A percentile compares a stretch with the other conserved stretches of the same genome.
These are phyloP conservation scores for Omphaloscelis lunosa DNA, from an alignment of 2,888 invertebrate species.

Conservation along the genomic window DNA sequence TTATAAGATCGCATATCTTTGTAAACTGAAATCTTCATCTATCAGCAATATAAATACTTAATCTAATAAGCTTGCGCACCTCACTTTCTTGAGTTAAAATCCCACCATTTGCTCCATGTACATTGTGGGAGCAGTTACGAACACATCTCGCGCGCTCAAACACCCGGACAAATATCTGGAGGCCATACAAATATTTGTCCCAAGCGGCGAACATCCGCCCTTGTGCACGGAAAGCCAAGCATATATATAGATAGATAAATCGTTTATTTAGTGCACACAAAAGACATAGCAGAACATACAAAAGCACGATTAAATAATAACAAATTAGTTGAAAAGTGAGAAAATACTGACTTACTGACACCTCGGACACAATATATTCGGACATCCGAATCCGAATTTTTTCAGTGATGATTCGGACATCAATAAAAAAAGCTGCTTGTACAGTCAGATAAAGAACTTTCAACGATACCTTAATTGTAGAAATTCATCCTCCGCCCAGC, in stretches of 20 bases:
- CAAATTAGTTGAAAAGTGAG: too few relatives aligned
- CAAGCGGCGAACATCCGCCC: background rate
- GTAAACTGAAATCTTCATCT: background rate
- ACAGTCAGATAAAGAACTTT: too few relatives aligned
- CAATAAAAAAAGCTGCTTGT: too few relatives aligned
- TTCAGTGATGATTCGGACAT: too few relatives aligned
- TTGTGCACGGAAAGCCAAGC: background rate
- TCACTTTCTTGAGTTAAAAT: background rate
- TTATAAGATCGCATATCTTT: too few relatives aligned
- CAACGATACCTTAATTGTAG: too few relatives aligned
- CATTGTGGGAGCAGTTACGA: constrained; percentile 29
- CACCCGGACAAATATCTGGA: constrained; percentile 35
- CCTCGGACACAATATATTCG: too few relatives aligned
- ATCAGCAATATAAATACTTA: background rate
- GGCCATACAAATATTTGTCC: constrained; percentile 37
- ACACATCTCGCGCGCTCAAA: constrained; percentile 31
- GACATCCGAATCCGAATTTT: too few relatives aligned
- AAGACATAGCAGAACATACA: background rate
- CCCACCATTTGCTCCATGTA: constrained; percentile 15
- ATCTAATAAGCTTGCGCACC: background rate
- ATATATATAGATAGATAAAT: background rate
- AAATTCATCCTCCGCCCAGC: too few relatives aligned
- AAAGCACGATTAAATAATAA: too few relatives aligned
- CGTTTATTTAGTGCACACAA: background rate
- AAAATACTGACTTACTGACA: too few relatives aligned